Conservation (phyloP, 2,888 invertebrate species). For the Clostera curtula region DNA sequence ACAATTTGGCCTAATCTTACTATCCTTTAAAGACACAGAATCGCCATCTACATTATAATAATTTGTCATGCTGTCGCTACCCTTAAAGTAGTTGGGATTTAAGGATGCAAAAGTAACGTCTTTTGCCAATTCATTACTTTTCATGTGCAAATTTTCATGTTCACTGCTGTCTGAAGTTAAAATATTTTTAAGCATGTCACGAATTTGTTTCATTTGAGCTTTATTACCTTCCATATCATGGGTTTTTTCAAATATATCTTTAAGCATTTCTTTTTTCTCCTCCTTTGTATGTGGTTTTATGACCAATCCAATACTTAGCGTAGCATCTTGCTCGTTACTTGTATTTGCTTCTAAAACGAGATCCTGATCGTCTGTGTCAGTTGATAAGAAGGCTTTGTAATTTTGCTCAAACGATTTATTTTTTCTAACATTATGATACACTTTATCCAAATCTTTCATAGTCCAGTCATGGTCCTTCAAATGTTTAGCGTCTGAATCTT, state of each 20-base stretch:
- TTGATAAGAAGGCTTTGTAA: slow-evolving; percentile 10
- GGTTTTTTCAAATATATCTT: slow-evolving; percentile 38
- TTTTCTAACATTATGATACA: background rate
- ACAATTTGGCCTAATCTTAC: slow-evolving; percentile 12
- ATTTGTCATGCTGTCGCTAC: slow-evolving; percentile 40
- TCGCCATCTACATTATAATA: slow-evolving; percentile 30
- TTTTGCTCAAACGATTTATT: slow-evolving; percentile 5
- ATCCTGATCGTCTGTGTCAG: slow-evolving; percentile 22
- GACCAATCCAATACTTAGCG: slow-evolving; percentile 11
- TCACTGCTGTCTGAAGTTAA: slow-evolving; percentile 44
- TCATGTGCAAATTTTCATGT: slow-evolving; percentile 23
- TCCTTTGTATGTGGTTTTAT: slow-evolving; percentile 24
- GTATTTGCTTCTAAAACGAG: slow-evolving; percentile 12
- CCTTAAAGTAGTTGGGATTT: slow-evolving; percentile 32
- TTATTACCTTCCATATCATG: slow-evolving; percentile 29
- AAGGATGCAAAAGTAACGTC: slow-evolving; percentile 35
- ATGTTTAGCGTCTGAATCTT: too few relatives aligned
- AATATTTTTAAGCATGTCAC: slow-evolving; percentile 38
- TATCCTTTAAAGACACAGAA: slow-evolving; percentile 15
- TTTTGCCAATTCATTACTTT: slow-evolving; percentile 27
- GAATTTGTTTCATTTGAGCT: slow-evolving; percentile 29
- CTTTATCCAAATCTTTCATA: too few relatives aligned
- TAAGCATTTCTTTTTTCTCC: slow-evolving; percentile 41
- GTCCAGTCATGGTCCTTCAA: too few relatives aligned
- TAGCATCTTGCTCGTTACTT: slow-evolving; percentile 13